Conservation (phyloP, 2,113 vertebrate species). For the Tetrao urogallus region DNA sequence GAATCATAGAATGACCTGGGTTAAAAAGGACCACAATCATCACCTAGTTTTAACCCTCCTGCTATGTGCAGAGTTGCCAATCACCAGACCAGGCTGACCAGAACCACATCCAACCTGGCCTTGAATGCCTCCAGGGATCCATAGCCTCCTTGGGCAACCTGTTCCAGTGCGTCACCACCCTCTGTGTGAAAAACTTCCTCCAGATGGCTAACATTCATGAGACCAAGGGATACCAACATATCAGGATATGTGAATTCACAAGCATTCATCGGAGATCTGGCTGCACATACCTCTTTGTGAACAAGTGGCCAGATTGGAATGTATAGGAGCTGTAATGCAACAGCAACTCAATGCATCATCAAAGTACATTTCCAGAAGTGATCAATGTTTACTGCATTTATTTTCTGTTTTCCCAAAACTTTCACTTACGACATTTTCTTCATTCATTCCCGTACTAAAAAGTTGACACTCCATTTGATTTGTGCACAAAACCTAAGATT, state of each 20-base stretch:
- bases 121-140: too few species aligned
- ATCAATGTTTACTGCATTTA: neutral
- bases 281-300: neutral
- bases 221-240: neutral
- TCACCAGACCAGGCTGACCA: too few species aligned
- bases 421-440: neutral
- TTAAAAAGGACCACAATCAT: too few species aligned
- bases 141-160: too few species aligned
- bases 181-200: neutral
- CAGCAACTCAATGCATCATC: neutral
- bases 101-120: too few species aligned
- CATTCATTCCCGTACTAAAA: neutral
- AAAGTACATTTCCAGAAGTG: neutral
- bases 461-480: neutral
- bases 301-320: neutral
- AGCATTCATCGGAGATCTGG: neutral
- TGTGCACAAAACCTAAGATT: neutral
- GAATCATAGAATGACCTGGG: too few species aligned
- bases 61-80: too few species aligned
- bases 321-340: neutral
- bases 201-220: neutral
- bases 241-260: neutral
- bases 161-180: too few species aligned
- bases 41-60: too few species aligned
- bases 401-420: neutral